A percentile compares a stretch with the other conserved stretches of the same genome.
Conservation (phyloP, 2,113 vertebrate species). For the Motacilla tschutschensis region DNA sequence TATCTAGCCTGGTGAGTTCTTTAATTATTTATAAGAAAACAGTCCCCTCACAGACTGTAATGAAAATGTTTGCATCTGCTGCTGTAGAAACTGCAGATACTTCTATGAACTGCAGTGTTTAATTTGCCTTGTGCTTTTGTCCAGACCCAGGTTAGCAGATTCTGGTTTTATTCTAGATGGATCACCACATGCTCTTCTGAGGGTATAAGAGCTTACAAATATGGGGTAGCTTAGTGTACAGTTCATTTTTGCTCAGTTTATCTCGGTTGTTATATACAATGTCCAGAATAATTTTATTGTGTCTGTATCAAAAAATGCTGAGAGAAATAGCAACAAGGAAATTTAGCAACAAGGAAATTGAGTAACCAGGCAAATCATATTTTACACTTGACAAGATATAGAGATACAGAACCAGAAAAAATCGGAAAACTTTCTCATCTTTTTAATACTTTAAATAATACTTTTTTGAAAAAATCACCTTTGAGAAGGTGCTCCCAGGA, state of each 20-base stretch:
- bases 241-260: background rate
- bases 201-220: background rate
- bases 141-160: background rate
- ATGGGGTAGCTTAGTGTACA: background rate
- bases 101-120: background rate
- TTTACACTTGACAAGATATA: background rate
- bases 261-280: background rate
- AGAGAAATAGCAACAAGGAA: background rate
- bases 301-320: background rate
- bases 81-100: background rate
- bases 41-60: background rate
- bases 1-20: conserved; percentile 98
- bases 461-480: background rate
- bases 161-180: background rate
- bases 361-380: background rate
- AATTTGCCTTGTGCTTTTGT: background rate
- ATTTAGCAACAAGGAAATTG: background rate
- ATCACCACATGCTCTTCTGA: background rate
- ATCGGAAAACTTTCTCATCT: background rate
- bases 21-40: conserved; percentile 56
- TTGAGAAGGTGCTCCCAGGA: background rate
- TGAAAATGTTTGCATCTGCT: background rate
- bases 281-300: background rate
- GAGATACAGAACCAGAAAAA: background rate
- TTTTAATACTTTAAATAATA: background rate